A percentile compares a stretch with the other conserved stretches of the same genome.
phyloP scores from a whole-genome alignment of 2,113 vertebrate species.

The Dolichallabes microphthalmus region DNA sequence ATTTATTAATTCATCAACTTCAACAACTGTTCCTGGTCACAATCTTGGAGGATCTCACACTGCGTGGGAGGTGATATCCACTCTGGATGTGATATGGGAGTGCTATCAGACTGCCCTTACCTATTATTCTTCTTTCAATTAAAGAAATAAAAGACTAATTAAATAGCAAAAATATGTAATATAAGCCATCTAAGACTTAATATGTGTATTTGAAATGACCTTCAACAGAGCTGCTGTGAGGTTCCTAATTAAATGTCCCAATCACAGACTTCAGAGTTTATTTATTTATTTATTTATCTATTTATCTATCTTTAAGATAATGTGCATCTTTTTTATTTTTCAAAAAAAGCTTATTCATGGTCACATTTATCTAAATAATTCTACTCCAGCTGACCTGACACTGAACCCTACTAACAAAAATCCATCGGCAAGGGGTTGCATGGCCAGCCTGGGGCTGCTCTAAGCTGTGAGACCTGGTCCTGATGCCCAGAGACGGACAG shows the following conservation, averaged over 20 bases:
- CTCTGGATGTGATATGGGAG: not conserved
- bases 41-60: not conserved
- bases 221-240: not conserved
- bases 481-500: not conserved
- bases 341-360: no score
- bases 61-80: not conserved
- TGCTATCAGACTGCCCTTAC: not conserved
- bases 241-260: not conserved
- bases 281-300: not conserved
- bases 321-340: not conserved
- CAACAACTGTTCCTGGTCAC: not conserved
- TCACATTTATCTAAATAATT: not conserved
- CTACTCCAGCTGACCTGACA: not conserved
- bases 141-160: not conserved
- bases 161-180: not conserved
- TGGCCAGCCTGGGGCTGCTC: not conserved
- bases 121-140: not conserved
- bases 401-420: slow-evolving; percentile 4
- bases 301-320: not conserved
- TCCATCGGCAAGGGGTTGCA: not conserved
- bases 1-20: not conserved
- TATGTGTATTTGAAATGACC: not conserved
- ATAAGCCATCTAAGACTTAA: not conserved
- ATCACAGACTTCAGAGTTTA: not conserved
- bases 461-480: not conserved